phyloP scores from a whole-genome alignment of 2,888 invertebrate genomes.

The Bombyx huttoni region DNA sequence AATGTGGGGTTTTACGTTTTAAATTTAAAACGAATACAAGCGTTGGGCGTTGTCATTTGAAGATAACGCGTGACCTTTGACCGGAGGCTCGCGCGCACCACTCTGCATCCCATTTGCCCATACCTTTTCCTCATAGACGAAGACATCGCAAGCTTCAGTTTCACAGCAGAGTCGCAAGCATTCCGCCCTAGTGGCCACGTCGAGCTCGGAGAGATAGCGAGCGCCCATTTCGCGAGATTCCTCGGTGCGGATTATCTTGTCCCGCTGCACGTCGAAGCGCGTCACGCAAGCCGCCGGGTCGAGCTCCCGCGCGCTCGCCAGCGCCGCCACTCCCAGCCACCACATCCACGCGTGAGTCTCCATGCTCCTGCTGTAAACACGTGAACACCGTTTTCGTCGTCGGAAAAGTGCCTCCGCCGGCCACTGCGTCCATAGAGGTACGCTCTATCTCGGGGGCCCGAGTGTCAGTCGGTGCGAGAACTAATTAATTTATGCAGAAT shows the following conservation, averaged over 20 bases:
- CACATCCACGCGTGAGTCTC: constrained; percentile 23
- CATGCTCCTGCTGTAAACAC: constrained; percentile 7
- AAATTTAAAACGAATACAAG: too few relatives aligned
- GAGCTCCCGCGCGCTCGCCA: constrained; percentile 57
- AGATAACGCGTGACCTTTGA: background rate
- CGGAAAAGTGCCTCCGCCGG: too few relatives aligned
- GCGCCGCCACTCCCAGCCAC: constrained; percentile 27
- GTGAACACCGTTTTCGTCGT: too few relatives aligned
- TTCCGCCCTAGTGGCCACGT: constrained; percentile 84
- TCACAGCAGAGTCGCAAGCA: constrained; percentile 91
- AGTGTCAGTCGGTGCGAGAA: too few relatives aligned
- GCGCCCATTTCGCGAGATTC: constrained; percentile 92
- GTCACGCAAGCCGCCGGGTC: constrained; percentile 79
- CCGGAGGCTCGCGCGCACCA: constrained; percentile 6
- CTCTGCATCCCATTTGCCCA: too few relatives aligned
- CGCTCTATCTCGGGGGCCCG: too few relatives aligned
- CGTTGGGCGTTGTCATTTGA: background rate
- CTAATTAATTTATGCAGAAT: too few relatives aligned
- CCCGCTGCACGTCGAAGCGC: constrained; percentile 87
- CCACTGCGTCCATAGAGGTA: too few relatives aligned
- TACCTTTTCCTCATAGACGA: constrained; percentile 93
- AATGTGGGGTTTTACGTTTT: too few relatives aligned
- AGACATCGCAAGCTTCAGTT: constrained; percentile 89
- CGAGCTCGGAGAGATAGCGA: constrained; percentile 87
- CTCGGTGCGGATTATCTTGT: constrained; percentile 92